Conservation (phyloP, 1,140 invertebrate species). For the Neoseiulus cucumeris region DNA sequence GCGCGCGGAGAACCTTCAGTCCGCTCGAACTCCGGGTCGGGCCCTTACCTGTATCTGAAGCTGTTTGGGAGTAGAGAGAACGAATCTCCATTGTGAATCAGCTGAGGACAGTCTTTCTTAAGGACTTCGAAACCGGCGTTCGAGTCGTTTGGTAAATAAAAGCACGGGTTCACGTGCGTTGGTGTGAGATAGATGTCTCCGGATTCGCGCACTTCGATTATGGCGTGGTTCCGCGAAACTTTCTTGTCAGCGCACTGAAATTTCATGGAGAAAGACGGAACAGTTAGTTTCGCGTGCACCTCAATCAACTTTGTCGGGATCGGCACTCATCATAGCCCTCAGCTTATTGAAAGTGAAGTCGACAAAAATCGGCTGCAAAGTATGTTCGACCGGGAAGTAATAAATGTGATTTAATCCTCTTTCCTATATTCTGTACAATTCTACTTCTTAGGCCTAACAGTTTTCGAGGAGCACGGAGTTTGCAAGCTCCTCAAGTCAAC, state of each 20-base stretch:
- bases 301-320: no score
- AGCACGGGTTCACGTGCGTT: constrained; percentile 22
- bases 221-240: constrained; percentile 22
- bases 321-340: no score
- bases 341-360: no score
- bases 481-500: no score
- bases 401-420: no score
- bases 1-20: no score
- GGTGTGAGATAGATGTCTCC: constrained; percentile 20
- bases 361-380: no score
- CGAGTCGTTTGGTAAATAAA: constrained; percentile 18
- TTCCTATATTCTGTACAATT: no score
- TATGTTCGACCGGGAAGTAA: no score
- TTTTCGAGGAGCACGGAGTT: no score
- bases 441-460: no score
- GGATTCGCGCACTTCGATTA: constrained; percentile 19
- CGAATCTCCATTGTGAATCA: constrained; percentile 19
- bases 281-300: background rate
- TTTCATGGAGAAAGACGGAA: constrained; percentile 6
- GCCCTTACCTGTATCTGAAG: constrained; percentile 17
- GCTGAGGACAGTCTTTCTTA: constrained; percentile 20
- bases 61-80: constrained; percentile 20
- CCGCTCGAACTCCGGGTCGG: no score
- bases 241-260: constrained; percentile 22
- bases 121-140: constrained; percentile 18